Conservation (phyloP, 1,140 invertebrate species). For the Bombus affinis region DNA sequence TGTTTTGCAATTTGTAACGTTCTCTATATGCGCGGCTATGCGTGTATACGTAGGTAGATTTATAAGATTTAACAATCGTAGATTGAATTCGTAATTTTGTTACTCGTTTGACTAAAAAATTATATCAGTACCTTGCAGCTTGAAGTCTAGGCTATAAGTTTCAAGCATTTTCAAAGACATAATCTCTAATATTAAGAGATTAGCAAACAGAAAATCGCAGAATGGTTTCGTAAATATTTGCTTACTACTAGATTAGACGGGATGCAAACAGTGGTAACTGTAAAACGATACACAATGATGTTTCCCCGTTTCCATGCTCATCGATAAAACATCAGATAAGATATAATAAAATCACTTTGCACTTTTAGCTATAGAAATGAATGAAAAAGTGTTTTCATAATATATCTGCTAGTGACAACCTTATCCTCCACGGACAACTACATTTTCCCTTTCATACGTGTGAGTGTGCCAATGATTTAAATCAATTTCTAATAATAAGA, state of each 20-base stretch:
- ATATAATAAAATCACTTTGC: background rate
- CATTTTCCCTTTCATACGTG: background rate
- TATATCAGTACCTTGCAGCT: background rate
- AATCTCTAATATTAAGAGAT: constrained; percentile 49
- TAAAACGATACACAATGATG: constrained; percentile 19
- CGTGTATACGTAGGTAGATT: background rate
- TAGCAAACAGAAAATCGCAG: constrained; percentile 51
- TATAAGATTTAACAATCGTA: background rate
- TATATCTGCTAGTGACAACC: background rate
- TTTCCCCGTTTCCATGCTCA: constrained; percentile 4
- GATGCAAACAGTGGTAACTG: constrained; percentile 31
- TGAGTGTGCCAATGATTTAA: constrained; percentile 3
- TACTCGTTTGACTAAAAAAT: background rate
- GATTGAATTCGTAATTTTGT: background rate
- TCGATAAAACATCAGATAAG: constrained; percentile 24
- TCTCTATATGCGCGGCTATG: background rate
- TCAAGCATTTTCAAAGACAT: background rate
- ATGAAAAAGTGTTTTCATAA: background rate
- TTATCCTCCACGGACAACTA: background rate
- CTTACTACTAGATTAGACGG: constrained; percentile 9
- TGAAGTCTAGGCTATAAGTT: background rate
- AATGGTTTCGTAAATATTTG: constrained; percentile 55
- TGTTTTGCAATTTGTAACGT: background rate
- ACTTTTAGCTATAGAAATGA: background rate
- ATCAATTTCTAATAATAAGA: background rate